These are phyloP conservation scores for Tetragonisca angustula DNA, from an alignment of 2,888 invertebrate genomes.

Conservation along the genomic window DNA sequence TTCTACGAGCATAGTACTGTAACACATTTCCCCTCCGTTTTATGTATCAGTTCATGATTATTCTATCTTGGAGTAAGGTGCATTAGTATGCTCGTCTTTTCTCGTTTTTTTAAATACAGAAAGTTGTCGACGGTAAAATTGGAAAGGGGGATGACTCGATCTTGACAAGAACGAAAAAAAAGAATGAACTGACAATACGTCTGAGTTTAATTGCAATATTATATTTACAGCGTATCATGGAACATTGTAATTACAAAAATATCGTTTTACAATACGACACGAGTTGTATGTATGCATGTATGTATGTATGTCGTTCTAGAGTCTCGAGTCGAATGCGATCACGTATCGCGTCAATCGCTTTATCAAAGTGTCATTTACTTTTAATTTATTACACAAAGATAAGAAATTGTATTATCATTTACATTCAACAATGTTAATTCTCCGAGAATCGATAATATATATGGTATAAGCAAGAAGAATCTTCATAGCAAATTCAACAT, in stretches of 20 bases:
- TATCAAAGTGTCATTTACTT: slow-evolving; percentile 6
- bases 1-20: too few species aligned
- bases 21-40: too few species aligned
- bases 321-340: slow-evolving; percentile 1
- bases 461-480: background rate
- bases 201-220: slow-evolving; percentile 72
- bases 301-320: slow-evolving; percentile 20
- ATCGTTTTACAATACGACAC: slow-evolving; percentile 46
- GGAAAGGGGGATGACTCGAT: too few species aligned
- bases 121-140: too few species aligned
- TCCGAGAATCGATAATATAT: background rate
- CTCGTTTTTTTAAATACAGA: too few species aligned
- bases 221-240: slow-evolving; percentile 75
- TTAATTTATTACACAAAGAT: slow-evolving; percentile 48
- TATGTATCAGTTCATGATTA: too few species aligned
- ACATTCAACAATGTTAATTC: background rate
- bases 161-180: background rate
- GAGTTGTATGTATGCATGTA: slow-evolving; percentile 24
- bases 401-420: slow-evolving; percentile 31
- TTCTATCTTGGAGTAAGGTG: too few species aligned
- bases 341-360: background rate
- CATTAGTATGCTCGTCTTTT: too few species aligned
- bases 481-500: too few species aligned
- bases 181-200: background rate
- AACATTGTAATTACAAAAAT: slow-evolving; percentile 73